Evolutionary conservation across 2,113 vertebrate species (phyloP), one percentile per base, ranked within the genome.

Genomic region (Lonchura striata): DNA sequence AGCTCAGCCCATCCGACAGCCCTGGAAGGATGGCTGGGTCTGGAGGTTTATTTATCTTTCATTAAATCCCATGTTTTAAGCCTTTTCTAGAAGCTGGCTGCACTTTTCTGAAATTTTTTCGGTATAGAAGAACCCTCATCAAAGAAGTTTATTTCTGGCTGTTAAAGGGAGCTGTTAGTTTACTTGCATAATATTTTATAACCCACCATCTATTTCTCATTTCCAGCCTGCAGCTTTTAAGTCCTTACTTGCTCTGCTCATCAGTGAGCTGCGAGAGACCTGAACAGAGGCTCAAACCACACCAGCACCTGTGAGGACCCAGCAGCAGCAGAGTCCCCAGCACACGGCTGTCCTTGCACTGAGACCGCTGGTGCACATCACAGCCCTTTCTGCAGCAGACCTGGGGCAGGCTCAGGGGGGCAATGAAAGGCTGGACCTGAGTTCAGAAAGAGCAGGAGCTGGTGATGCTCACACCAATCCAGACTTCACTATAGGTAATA

Each of bases 291-390:
- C 76, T 53, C 31, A 42, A 39, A 39, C 23, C 49, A 39, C 50
- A 39, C 1, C 33, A 41, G 56, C 5, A 8, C 30, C 33, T 6
- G 16, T 2, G 54, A 41, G 31, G 41, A 61, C 21, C 28, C 46
- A 15, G 65, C 47, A 78, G 3, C 9, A 53, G 71, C 27, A 86
- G 70, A 60, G 15, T 18, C 44, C 35, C 70, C 12, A 14, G 57
- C 6, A 1, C 21, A 7, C 0, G 1, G 30, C 27, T 56, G 49
- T 20, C 41, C 64, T 37, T 0, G 2, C 41, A 1, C 21, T 1
- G 30, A 28, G 17, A 54, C 9, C 3, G 0, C 6, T 2, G 57
- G 2, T 33, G 35, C 47, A 44, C 21, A 15, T n/a, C 65, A 9
- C 37, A 35, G 13, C 31, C n/a, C 4, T 2, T 28, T 22, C 56